Evolutionary conservation across 2,797 vertebrate genomes (phyloP).

Genomic region (Esox masquinongy): DNA sequence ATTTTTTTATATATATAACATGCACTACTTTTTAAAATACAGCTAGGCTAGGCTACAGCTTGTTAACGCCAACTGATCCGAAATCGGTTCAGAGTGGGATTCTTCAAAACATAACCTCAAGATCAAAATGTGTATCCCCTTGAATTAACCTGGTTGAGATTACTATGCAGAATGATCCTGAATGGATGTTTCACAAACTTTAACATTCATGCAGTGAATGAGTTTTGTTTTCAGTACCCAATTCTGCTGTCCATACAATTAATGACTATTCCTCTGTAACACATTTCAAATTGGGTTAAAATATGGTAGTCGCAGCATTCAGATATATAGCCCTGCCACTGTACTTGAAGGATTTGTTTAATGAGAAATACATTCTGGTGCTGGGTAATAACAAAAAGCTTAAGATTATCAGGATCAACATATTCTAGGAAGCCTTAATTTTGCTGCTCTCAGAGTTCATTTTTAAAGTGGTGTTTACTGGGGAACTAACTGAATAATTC

Average conservation of each 20-base stretch:
- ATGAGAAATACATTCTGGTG: conserved; percentile 4
- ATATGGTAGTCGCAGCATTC: not conserved
- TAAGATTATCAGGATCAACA: conserved; percentile 17
- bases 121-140: too few relatives aligned
- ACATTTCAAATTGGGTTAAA: not conserved
- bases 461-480: conserved; percentile 45
- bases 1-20: too few relatives aligned
- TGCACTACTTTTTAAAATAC: not conserved
- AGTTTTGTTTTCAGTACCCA: conserved; percentile 4
- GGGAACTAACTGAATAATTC: conserved; percentile 62
- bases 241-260: not conserved
- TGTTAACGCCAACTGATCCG: not conserved
- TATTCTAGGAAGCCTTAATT: conserved; percentile 49
- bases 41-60: not conserved
- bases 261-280: not conserved
- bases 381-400: not conserved
- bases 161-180: not conserved
- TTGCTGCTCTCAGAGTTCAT: conserved; percentile 51
- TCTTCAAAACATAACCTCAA: too few relatives aligned
- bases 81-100: too few relatives aligned
- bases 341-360: not conserved
- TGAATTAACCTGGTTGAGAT: not conserved
- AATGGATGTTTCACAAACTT: not conserved
- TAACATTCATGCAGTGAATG: too few relatives aligned
- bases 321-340: not conserved